phyloP scores from a whole-genome alignment of 2,797 vertebrate species.

The Chlorospingus flavigularis region DNA sequence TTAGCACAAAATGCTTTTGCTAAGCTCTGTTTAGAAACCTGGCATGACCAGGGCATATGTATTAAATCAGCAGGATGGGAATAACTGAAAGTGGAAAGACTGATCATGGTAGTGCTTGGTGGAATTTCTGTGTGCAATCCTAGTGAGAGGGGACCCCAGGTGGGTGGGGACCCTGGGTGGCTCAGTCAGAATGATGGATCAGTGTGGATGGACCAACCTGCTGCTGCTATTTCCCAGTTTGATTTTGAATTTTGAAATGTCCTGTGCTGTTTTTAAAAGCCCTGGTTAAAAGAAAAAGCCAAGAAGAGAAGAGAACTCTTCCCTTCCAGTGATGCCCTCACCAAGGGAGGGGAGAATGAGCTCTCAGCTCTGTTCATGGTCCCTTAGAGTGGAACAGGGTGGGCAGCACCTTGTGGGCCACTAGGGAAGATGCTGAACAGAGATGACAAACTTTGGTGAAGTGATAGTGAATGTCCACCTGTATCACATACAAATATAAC shows the following conservation, averaged over 20 bases:
- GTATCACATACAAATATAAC: too few relatives aligned
- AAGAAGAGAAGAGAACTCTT: not conserved
- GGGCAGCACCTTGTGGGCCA: not conserved
- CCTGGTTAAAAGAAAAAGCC: not conserved
- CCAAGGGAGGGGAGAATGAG: not conserved
- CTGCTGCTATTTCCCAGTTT: not conserved
- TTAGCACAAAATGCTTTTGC: not conserved
- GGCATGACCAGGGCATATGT: not conserved
- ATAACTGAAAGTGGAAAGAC: not conserved
- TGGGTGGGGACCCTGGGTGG: rapidly evolving
- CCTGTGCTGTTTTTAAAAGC: not conserved
- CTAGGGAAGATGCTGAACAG: not conserved
- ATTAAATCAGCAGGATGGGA: not conserved
- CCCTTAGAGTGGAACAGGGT: not conserved
- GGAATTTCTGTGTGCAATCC: rapidly evolving
- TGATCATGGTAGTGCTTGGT: not conserved
- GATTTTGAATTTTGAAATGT: not conserved
- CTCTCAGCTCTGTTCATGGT: not conserved
- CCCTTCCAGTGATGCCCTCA: not conserved
- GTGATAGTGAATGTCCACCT: not conserved
- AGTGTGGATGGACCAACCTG: rapidly evolving
- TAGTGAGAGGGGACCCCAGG: not conserved
- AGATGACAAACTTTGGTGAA: not conserved
- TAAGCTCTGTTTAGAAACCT: not conserved
- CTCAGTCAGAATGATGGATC: not conserved